Conservation (phyloP, 1,140 invertebrate species). For the Bombyx mandarina region DNA sequence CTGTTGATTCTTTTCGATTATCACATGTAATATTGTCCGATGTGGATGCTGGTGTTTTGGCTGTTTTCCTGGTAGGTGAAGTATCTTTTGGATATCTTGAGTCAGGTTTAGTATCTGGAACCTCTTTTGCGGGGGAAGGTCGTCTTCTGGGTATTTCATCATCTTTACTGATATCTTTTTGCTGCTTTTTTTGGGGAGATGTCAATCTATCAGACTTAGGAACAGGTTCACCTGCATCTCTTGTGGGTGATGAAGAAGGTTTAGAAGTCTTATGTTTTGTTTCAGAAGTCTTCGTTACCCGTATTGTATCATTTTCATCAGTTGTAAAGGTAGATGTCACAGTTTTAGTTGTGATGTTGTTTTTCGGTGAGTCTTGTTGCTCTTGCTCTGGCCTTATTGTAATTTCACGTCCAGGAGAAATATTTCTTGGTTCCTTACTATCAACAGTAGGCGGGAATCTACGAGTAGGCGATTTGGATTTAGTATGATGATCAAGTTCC, state of each 20-base stretch:
- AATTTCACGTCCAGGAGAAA: neutral
- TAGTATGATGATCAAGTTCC: too few species aligned
- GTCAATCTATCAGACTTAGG: constrained; percentile 1
- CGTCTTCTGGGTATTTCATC: neutral
- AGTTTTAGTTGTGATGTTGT: too few species aligned
- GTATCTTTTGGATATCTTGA: constrained; percentile 1
- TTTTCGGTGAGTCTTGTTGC: too few species aligned
- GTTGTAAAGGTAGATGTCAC: too few species aligned
- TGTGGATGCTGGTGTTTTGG: neutral
- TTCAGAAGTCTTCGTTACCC: constrained; percentile 2
- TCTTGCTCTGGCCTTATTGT: too few species aligned
- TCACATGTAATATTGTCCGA: too few species aligned
- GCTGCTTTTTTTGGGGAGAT: neutral
- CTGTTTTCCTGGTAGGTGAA: constrained; percentile 7
- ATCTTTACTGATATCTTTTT: neutral
- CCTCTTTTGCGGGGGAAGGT: neutral
- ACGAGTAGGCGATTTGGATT: too few species aligned
- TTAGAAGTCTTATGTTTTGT: constrained; percentile 1
- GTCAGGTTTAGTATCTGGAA: constrained; percentile 1
- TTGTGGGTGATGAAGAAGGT: constrained; percentile 1
- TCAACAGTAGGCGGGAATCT: constrained; percentile 7
- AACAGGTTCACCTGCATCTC: neutral
- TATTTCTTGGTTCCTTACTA: constrained; percentile 7
- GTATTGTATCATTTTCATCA: too few species aligned
- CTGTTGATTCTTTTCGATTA: too few species aligned